These are phyloP conservation scores for Brassicogethes aeneus DNA, from an alignment of 2,888 invertebrate species.

Conservation along the genomic window DNA sequence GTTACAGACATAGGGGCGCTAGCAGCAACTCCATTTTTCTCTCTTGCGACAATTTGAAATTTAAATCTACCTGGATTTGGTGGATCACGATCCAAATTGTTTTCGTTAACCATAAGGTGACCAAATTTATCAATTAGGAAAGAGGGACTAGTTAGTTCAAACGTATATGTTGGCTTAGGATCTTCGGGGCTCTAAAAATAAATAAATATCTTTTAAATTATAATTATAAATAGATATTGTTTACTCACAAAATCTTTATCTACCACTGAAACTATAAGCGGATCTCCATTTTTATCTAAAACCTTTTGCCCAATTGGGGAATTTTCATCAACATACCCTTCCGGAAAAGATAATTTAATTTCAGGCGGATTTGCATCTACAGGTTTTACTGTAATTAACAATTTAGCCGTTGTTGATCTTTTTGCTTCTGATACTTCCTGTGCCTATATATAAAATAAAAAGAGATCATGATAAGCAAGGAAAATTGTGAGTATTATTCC, in stretches of 20 bases:
- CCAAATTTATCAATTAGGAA: constrained; percentile 71
- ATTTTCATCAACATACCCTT: constrained; percentile 78
- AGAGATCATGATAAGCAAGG: too few species aligned
- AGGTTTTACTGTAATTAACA: constrained; percentile 73
- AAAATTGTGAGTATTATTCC: too few species aligned
- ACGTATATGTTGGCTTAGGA: constrained; percentile 68
- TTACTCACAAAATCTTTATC: constrained; percentile 76
- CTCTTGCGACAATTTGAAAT: constrained; percentile 83
- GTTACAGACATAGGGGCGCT: constrained; percentile 74
- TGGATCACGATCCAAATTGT: constrained; percentile 77
- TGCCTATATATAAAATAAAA: constrained; percentile 44
- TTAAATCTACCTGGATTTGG: constrained; percentile 77
- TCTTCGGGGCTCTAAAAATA: constrained; percentile 64
- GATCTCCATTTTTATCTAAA: constrained; percentile 53
- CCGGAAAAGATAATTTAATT: constrained; percentile 59
- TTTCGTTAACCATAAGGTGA: constrained; percentile 68
- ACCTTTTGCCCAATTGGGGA: constrained; percentile 78
- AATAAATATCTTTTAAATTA: not conserved
- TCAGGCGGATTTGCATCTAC: constrained; percentile 81
- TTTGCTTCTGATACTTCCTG: constrained; percentile 73
- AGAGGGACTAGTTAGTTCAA: constrained; percentile 75
- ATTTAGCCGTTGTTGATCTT: constrained; percentile 73
- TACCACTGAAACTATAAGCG: constrained; percentile 65
- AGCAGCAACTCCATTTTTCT: constrained; percentile 67
- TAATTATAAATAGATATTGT: not conserved